Base-by-base conservation (phyloP, 2,888 invertebrate species). In the Polydesmus complanatus region DNA sequence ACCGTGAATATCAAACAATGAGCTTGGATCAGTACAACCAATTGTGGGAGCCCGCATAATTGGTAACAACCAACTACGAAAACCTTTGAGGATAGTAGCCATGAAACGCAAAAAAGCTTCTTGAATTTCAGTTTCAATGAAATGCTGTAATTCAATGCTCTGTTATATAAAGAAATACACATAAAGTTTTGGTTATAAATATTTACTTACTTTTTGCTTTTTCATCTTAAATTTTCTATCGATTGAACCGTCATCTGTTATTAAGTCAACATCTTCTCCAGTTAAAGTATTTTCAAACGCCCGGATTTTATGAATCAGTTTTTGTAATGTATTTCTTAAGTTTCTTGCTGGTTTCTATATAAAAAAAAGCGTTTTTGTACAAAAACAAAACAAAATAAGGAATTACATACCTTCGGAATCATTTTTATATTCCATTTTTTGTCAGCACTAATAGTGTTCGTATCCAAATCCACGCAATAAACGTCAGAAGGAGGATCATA, bases 381-480 rank as follows among this genome's bases (percentile, higher is more conserved):
- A 11, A 52, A 37, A 37, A 51, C 57, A 52, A 8, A 37, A 37
- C 5, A 37, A 37, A 37, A 8, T 5, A 37, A 37, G 8, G 14
- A 8, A 8, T 37, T 8, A 8, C 14, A 37, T 37, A 37, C 37
- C 37, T 37, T 37, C 14, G 37, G 37, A 37, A 37, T 8, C 37
- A 37, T 37, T 37, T 37, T 37, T 37, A 37, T 37, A 14, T 14
- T 37, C 37, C 37, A 37, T 14, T 37, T 37, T 14, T 37, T 37
- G 37, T 37, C 37, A 47, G 18, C 11, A 5, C 27, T 37, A 8
- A 98, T 92, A 68, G 91, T 92, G 72, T 93, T 93, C 0, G 98
- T 98, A 72, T 99, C 98, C 71, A 98, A 80, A 79, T 98, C 97
- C 56, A 99, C 88, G 75, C 96, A 98, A 56, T 91, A 94, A 8